Evolutionary conservation across 2,888 invertebrate genomes (phyloP).

Genomic region (Eupithecia tripunctaria): DNA sequence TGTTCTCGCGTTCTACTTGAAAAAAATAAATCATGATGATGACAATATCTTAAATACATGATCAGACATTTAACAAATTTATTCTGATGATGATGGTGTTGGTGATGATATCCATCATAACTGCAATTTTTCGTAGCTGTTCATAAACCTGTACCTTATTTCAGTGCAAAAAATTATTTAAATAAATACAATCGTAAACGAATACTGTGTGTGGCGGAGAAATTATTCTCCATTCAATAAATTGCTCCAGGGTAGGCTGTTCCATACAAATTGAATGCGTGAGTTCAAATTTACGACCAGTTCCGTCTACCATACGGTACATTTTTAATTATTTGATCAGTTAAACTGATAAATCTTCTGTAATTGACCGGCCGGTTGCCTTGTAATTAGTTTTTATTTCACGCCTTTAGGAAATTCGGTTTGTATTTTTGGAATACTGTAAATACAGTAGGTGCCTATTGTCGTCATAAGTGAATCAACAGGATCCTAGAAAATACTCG

Average conservation of each 20-base stretch:
- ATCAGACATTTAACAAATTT: not conserved
- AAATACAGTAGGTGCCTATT: not conserved
- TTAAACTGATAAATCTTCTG: constrained; percentile 76
- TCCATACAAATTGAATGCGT: constrained; percentile 73
- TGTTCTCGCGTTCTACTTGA: too few species aligned
- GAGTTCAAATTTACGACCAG: constrained; percentile 64
- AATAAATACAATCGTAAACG: constrained; percentile 17
- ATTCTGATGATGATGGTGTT: not conserved
- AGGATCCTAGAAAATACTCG: too few species aligned
- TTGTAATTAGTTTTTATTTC: constrained; percentile 71
- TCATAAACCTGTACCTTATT: not conserved
- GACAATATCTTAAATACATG: too few species aligned
- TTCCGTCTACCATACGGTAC: constrained; percentile 64
- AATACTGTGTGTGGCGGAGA: constrained; percentile 27
- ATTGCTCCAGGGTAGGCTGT: constrained; percentile 56
- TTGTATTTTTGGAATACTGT: not conserved
- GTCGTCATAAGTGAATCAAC: not conserved
- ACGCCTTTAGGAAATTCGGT: constrained; percentile 62
- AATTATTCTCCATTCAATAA: constrained; percentile 47
- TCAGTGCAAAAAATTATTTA: constrained; percentile 1
- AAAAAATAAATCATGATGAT: too few species aligned
- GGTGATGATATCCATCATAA: not conserved
- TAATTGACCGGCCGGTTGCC: constrained; percentile 69
- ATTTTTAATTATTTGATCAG: constrained; percentile 83
- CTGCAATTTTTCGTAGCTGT: constrained; percentile 1